Evolutionary conservation across 37 sponge, comb jelly and placozoan genomes (phyloP), one percentile per base, ranked within the genome.

Genomic region (Halisarca cf. caerulea): DNA sequence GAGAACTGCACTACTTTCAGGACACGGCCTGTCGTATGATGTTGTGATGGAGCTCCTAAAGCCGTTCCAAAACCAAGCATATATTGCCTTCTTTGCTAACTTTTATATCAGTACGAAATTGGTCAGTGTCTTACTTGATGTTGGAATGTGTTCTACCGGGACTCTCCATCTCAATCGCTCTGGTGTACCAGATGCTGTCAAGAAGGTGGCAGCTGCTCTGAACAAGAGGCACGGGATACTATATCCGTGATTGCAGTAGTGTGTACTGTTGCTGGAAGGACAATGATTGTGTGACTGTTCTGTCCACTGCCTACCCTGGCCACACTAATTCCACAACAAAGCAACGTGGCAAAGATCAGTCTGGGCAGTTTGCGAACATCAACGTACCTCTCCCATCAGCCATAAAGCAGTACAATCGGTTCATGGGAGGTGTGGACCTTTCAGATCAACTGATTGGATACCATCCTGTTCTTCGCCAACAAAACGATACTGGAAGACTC

Each of bases 121-220:
- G 25, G 17, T 80, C 2, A 47, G 51, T 18, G 38, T 79, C 18
- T 55, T 83, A 17, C 2, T 21, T 14, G 28, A 33, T 20, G 38
- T 44, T 18, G 81, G 75, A 5, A 79, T 71, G 33, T 66, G 40
- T 45, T 60, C 81, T 17, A 84, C 89, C 1, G 89, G 89, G 3
- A 70, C 85, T 7, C 38, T 62, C 2, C 40, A 53, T 1, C 21
- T 18, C 23, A 61, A 35, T 43, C 41, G 84, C 15, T 8, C 27
- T 3, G 83, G 83, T 27, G 55, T 88, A 23, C 84, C 80, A 33
- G 25, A 68, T n/a, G 69, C 45, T n/a, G 69, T 83, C 24, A 32
- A 9, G 24, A 0, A 36, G 25, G 24, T 83, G 21, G 2, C 2
- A 35, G 6, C 2, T 3, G 71, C 71, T 3, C 7, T 69, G 34